Percentiles rank a stretch among this genome's conserved stretches.
Conservation (phyloP, 2,888 invertebrate species). For the Andrena chrysosceles region DNA sequence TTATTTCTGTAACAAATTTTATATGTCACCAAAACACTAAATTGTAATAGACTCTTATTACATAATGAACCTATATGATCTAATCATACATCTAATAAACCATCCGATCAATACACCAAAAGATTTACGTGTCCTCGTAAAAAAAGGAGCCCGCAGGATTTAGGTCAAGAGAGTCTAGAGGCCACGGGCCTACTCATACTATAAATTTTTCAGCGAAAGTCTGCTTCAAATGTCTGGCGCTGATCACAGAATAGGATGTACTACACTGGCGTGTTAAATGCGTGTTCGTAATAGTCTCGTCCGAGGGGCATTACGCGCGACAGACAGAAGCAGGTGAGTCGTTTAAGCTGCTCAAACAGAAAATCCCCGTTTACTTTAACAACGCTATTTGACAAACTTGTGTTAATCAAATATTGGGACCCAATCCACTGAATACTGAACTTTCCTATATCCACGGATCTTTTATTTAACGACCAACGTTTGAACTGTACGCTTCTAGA, state of each 20-base stretch:
- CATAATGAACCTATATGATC: background rate
- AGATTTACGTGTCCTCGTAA: background rate
- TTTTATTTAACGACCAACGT: constrained; percentile 4
- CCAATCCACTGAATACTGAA: background rate
- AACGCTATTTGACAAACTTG: background rate
- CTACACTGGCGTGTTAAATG: background rate
- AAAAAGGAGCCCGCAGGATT: constrained; percentile 13
- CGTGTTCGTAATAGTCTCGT: too few species aligned
- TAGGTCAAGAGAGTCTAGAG: constrained; percentile 17
- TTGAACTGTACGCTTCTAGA: constrained; percentile 9
- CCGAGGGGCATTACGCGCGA: background rate
- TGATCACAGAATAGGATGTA: background rate
- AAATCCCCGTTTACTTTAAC: background rate
- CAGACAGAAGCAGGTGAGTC: background rate
- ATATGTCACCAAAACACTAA: too few species aligned
- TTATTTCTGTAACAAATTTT: too few species aligned
- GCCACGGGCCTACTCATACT: background rate
- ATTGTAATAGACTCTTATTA: background rate
- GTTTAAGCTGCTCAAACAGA: constrained; percentile 15
- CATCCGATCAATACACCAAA: too few species aligned
- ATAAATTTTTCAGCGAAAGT: constrained; percentile 27
- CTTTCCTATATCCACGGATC: background rate
- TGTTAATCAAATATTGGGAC: background rate
- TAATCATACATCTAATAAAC: background rate
- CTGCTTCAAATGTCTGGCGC: background rate